phyloP scores from a whole-genome alignment of 2,113 vertebrate genomes.

The Gymnocephalus cernua region DNA sequence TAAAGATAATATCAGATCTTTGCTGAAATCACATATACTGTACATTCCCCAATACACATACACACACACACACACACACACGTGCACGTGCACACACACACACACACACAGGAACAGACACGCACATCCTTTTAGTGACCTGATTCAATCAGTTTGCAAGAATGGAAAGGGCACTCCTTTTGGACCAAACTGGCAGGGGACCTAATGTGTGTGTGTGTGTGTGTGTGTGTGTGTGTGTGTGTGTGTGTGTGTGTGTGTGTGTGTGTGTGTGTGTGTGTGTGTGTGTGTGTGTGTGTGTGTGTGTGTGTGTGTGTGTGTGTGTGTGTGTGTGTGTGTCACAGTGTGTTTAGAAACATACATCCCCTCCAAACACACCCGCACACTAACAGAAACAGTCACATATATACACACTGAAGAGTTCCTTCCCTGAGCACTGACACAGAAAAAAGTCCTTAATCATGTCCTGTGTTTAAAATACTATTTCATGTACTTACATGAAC shows the following conservation, averaged over 20 bases:
- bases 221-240: conserved; percentile 17
- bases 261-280: conserved; percentile 31
- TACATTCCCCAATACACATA: background rate
- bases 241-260: conserved; percentile 35
- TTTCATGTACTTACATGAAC: conserved; percentile 23
- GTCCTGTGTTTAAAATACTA: conserved; percentile 61
- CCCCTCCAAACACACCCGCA: conserved; percentile 63
- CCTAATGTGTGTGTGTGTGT: background rate
- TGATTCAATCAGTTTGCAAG: conserved; percentile 46
- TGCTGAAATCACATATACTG: conserved; percentile 35
- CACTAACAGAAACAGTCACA: conserved; percentile 63
- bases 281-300: conserved; percentile 13
- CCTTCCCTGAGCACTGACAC: conserved; percentile 53
- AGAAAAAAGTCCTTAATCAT: conserved; percentile 58
- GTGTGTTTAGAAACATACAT: conserved; percentile 74
- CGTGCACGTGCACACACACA: background rate
- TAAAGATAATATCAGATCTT: conserved; percentile 34
- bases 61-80: background rate
- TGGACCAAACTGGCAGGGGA: conserved; percentile 37
- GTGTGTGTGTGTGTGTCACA: conserved; percentile 22
- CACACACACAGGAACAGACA: background rate
- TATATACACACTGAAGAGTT: conserved; percentile 66
- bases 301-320: conserved; percentile 27
- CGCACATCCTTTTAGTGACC: conserved; percentile 61
- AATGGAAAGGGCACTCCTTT: conserved; percentile 51